phyloP scores from a whole-genome alignment of 2,113 vertebrate genomes.

The Otis tarda region DNA sequence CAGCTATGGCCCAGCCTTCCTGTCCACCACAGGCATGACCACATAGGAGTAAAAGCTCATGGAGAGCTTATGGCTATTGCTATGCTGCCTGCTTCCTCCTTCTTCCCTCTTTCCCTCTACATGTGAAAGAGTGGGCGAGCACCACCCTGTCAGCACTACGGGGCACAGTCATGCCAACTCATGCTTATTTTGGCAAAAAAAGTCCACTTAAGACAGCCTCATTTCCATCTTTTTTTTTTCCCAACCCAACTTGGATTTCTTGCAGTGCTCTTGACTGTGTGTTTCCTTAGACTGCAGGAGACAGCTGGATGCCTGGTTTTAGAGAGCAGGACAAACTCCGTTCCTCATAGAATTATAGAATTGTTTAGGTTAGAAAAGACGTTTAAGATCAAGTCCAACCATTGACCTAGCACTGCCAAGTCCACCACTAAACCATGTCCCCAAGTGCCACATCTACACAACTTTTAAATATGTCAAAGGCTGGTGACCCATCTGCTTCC shows the following conservation, averaged over 20 bases:
- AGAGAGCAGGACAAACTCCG: not conserved
- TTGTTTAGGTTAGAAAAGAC: too few species aligned
- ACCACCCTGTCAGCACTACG: not conserved
- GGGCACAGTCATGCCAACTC: not conserved
- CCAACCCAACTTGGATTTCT: not conserved
- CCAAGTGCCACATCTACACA: too few species aligned
- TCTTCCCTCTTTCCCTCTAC: not conserved
- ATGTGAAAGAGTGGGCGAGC: not conserved
- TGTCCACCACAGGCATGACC: not conserved
- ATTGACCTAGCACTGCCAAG: too few species aligned
- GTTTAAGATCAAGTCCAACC: too few species aligned
- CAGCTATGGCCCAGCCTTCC: not conserved
- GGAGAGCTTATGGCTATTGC: not conserved
- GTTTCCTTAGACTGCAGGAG: not conserved
- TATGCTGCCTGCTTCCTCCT: not conserved
- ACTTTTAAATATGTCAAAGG: too few species aligned
- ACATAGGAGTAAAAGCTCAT: not conserved
- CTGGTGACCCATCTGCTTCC: too few species aligned
- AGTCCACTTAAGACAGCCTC: not conserved
- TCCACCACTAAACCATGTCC: too few species aligned
- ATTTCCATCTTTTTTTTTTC: not conserved
- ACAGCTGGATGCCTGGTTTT: not conserved
- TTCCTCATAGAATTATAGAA: not conserved
- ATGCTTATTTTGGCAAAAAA: not conserved
- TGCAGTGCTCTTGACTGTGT: not conserved